phyloP scores from a whole-genome alignment of 2,113 vertebrate species.

The Apteryx mantelli region DNA sequence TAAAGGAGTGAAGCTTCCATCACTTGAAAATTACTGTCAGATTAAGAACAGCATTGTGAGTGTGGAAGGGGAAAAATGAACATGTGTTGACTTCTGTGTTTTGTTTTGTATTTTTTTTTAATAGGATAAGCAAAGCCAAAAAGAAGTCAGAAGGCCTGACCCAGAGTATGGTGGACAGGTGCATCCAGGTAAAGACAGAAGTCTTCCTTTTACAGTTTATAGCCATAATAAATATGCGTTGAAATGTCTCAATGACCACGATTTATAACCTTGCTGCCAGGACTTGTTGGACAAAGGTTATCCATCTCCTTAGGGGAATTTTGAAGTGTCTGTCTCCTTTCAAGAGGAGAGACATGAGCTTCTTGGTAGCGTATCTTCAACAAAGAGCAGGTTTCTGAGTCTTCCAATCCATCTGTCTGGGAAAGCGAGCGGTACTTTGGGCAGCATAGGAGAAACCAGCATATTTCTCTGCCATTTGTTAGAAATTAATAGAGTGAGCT shows the following conservation, averaged over 20 bases:
- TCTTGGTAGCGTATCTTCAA: not conserved
- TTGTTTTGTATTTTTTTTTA: not conserved
- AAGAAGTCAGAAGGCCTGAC: constrained; percentile 94
- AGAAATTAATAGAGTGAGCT: not conserved
- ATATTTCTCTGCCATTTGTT: rapidly evolving
- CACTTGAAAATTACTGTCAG: rapidly evolving
- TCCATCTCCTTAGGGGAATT: not conserved
- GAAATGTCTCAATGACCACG: rapidly evolving
- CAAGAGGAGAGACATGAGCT: rapidly evolving
- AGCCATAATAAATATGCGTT: rapidly evolving
- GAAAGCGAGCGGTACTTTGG: not conserved
- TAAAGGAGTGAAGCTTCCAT: not conserved
- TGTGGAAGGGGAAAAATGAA: not conserved
- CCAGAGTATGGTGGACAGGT: constrained; percentile 98
- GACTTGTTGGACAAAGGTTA: not conserved
- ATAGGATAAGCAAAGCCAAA: constrained; percentile 94
- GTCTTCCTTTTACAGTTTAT: not conserved
- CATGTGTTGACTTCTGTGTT: not conserved
- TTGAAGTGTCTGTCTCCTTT: not conserved
- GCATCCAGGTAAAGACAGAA: constrained; percentile 88
- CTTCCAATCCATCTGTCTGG: not conserved
- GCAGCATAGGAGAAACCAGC: not conserved
- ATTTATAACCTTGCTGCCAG: not conserved
- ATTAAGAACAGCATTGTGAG: not conserved
- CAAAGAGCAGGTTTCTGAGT: not conserved